phyloP scores from a whole-genome alignment of 2,797 vertebrate species.

The Carduelis carduelis region DNA sequence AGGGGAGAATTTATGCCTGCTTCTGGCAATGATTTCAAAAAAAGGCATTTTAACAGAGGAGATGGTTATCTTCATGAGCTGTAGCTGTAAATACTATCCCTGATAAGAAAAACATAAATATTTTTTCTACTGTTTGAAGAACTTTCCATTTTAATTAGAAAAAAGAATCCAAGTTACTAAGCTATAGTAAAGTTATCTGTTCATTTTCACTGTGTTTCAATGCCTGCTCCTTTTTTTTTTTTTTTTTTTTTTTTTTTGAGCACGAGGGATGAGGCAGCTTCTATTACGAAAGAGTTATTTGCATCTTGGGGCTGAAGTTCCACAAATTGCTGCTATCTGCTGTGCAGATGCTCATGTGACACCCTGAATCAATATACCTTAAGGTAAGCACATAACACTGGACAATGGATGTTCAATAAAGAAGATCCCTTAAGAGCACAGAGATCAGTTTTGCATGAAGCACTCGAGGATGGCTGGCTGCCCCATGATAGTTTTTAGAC shows the following conservation, averaged over 20 bases:
- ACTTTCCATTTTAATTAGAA: background rate
- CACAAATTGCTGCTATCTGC: slow-evolving; percentile 14
- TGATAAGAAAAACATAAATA: background rate
- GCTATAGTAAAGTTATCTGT: background rate
- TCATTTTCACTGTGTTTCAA: background rate
- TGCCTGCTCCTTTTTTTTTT: background rate
- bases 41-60: background rate
- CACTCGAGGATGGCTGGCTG: background rate
- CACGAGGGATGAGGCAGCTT: background rate
- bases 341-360: background rate
- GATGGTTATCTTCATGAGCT: background rate
- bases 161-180: background rate
- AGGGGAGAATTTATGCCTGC: background rate
- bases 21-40: background rate
- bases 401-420: background rate
- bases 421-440: background rate
- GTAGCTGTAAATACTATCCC: background rate
- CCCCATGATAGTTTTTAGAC: background rate
- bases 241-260: background rate
- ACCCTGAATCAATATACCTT: slow-evolving; percentile 5
- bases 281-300: background rate
- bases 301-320: background rate
- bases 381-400: background rate
- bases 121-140: background rate
- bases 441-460: background rate